Percentiles rank a stretch among this genome's conserved stretches.
Evolutionary conservation across 1,140 invertebrate species (phyloP).

Genomic region (Drosophila sproati): DNA sequence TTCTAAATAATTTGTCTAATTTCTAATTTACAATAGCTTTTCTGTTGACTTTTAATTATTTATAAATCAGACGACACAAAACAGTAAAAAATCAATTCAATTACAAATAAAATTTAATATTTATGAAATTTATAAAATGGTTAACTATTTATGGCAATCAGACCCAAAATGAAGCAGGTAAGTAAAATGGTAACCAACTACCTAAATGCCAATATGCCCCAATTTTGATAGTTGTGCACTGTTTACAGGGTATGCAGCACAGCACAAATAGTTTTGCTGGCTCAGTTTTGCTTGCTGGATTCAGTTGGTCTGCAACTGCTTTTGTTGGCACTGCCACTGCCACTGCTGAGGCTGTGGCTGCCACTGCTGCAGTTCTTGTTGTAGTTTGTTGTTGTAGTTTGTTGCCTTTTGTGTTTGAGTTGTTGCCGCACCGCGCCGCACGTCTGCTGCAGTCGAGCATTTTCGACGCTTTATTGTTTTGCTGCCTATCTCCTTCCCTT

Average conservation of each 20-base stretch:
- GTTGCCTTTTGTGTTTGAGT: slow-evolving; percentile 28
- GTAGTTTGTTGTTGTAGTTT: slow-evolving; percentile 17
- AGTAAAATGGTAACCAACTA: too few relatives aligned
- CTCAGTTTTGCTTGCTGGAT: slow-evolving; percentile 1
- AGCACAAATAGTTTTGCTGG: slow-evolving; percentile 16
- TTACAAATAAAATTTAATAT: too few relatives aligned
- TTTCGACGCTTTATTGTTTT: slow-evolving; percentile 35
- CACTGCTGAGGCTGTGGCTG: background rate
- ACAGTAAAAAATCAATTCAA: too few relatives aligned
- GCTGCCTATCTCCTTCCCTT: slow-evolving; percentile 2
- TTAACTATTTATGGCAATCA: too few relatives aligned
- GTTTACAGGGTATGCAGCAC: background rate
- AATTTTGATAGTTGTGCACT: background rate
- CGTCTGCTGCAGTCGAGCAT: slow-evolving; percentile 16
- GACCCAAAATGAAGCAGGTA: too few relatives aligned
- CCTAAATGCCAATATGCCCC: background rate
- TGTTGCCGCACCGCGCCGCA: background rate
- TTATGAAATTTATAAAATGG: too few relatives aligned
- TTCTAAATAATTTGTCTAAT: too few relatives aligned
- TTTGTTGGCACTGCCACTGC: slow-evolving; percentile 4
- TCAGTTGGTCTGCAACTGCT: slow-evolving; percentile 4
- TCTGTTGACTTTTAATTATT: too few relatives aligned
- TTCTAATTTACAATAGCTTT: too few relatives aligned
- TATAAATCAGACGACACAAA: too few relatives aligned
- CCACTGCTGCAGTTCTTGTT: background rate